Evolutionary conservation across 1,140 invertebrate genomes (phyloP), one percentile per base, ranked within the genome.

Genomic region (Aphidius ervi): DNA sequence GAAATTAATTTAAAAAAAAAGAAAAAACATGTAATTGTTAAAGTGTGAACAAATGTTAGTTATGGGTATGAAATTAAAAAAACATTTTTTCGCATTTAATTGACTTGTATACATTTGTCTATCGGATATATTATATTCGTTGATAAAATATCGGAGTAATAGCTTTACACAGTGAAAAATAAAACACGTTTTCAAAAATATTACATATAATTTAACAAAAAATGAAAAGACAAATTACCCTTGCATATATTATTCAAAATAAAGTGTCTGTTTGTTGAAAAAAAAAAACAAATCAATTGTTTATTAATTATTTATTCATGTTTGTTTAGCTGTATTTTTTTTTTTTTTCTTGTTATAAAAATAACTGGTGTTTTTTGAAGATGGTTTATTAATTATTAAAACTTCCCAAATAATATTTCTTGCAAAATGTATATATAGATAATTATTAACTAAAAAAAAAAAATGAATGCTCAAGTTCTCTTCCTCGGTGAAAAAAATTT

Each of bases 261-360:
- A 77, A 77, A 77, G 70, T 77, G 73, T 76, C 71, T 75, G 67
- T 74, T 74, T 74, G 73, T 75, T 77, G 73, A 73, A 75, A 74
- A 70, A 62, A 63, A 67, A 63, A 9, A 46, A 47, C 41, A 54
- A 59, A 46, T 65, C 54, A 58, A 49, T 45, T 45, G 9, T 66
- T 10, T 61, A 43, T 59, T 10, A 58, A 56, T 54, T 58, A 31
- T 31, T 31, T 31, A 31, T 31, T 31, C 23, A 31, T 31, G 23
- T 31, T 31, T 31, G 4, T 3, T 4, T 7, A 48, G 10, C 4
- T 43, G 4, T 20, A 16, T 39, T 23, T 53, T 8, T 53, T 23
- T 53, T 8, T 53, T 53, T 53, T 31, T 16, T 16, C 16, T 16
- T 16, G 16, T 16, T 16, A 16, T 5, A 43, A 56, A 56, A 43